Percentiles rank a stretch among this genome's conserved stretches.
phyloP scores from a whole-genome alignment of 2,888 invertebrate genomes.

The Heteromurus nitidus region DNA sequence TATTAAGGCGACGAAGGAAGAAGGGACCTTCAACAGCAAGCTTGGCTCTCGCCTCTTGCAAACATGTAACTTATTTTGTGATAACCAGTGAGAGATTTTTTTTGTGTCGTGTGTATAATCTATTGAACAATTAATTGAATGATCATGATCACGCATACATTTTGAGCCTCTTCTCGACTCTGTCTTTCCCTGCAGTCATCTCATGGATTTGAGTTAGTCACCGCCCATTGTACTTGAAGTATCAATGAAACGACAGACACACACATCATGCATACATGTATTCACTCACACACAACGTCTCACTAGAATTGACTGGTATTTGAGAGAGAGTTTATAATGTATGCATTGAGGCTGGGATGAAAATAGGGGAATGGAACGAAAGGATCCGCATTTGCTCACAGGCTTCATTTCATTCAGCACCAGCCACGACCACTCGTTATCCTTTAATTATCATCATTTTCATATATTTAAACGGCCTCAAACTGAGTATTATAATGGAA shows the following conservation, averaged over 20 bases:
- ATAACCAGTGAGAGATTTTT: constrained; percentile 1
- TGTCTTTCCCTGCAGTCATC: background rate
- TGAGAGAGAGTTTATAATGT: constrained; percentile 20
- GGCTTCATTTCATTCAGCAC: constrained; percentile 45
- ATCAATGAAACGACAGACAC: constrained; percentile 56
- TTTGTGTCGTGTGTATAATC: background rate
- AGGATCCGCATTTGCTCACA: constrained; percentile 47
- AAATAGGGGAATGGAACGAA: constrained; percentile 6
- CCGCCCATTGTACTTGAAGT: constrained; percentile 63
- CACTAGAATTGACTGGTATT: too few relatives aligned
- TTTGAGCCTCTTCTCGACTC: constrained; percentile 3
- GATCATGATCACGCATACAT: constrained; percentile 59
- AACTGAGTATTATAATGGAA: constrained; percentile 60
- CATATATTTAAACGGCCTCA: constrained; percentile 59
- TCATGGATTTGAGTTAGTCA: constrained; percentile 33
- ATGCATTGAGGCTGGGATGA: constrained; percentile 16
- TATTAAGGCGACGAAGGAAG: too few relatives aligned
- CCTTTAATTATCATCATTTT: constrained; percentile 63
- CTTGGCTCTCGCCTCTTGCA: too few relatives aligned
- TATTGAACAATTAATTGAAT: constrained; percentile 22
- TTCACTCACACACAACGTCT: constrained; percentile 18
- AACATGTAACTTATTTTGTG: background rate
- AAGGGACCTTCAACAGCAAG: too few relatives aligned
- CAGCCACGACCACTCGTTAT: constrained; percentile 30
- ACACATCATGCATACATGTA: constrained; percentile 20